Evolutionary conservation across 1,140 invertebrate genomes (phyloP).

Genomic region (Holotrichia oblita): DNA sequence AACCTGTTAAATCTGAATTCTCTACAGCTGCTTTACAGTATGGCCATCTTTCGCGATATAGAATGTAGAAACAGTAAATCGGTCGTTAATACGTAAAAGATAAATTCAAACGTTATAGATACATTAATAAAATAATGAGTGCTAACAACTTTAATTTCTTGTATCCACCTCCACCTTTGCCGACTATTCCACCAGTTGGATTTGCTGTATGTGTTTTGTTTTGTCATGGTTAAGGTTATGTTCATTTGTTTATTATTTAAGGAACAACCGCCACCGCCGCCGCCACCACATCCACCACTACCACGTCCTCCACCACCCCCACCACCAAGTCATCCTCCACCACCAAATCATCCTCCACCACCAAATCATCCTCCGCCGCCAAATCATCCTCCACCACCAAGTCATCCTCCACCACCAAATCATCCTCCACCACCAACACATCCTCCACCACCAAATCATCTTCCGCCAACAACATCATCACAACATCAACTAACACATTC

Average conservation of each 20-base stretch:
- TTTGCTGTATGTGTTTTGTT: background rate
- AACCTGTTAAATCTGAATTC: too few species aligned
- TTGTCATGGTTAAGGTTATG: background rate
- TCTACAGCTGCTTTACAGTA: too few species aligned
- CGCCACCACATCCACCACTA: background rate
- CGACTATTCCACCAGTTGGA: background rate
- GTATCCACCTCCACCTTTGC: conserved; percentile 4
- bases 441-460: background rate
- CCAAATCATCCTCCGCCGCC: background rate
- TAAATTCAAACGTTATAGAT: too few species aligned
- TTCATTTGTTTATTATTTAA: conserved; percentile 16
- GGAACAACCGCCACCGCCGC: background rate
- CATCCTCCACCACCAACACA: background rate
- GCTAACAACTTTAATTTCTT: background rate
- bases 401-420: background rate
- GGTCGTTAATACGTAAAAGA: too few species aligned
- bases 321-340: too few species aligned
- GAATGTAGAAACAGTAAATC: too few species aligned
- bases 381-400: too few species aligned
- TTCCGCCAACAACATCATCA: background rate
- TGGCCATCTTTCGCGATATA: too few species aligned
- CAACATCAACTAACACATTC: background rate
- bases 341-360: too few species aligned
- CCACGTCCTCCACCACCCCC: conserved; percentile 2
- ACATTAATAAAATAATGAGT: background rate